A percentile compares a stretch with the other conserved stretches of the same genome.
Conservation (phyloP, 2,113 vertebrate species). For the Fukomys damarensis region DNA sequence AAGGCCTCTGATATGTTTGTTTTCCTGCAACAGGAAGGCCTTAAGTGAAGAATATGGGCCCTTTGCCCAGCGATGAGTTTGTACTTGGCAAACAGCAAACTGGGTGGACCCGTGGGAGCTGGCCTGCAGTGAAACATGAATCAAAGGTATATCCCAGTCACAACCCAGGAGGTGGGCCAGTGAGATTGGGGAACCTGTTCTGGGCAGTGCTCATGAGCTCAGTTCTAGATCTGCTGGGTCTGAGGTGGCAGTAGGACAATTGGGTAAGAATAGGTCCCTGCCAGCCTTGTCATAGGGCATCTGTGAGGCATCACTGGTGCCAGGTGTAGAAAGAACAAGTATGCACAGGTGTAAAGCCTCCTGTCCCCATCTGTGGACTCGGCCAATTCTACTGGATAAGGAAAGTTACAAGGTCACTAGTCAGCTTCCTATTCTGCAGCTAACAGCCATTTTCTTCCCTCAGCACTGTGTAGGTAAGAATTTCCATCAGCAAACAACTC, state of each 20-base stretch:
- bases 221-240: not conserved
- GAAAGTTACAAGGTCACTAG: not conserved
- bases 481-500: not conserved
- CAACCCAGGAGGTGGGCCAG: not conserved
- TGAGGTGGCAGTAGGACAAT: not conserved
- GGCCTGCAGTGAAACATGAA: constrained; percentile 57
- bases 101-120: constrained; percentile 70
- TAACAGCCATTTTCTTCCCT: not conserved
- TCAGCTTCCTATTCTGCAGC: not conserved
- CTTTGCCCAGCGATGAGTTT: constrained; percentile 61
- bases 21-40: not conserved
- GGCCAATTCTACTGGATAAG: not conserved
- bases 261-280: not conserved
- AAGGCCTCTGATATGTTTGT: not conserved
- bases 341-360: not conserved
- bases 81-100: constrained; percentile 43
- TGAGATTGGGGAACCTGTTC: not conserved
- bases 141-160: constrained; percentile 63
- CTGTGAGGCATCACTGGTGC: not conserved
- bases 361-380: not conserved
- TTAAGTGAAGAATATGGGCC: not conserved
- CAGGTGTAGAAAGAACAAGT: not conserved
- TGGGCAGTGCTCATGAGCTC: not conserved
- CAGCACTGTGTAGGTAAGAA: not conserved
- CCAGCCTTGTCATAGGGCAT: not conserved